These are phyloP conservation scores for Melitaea cinxia DNA, from an alignment of 1,140 invertebrate genomes.

Conservation along the genomic window DNA sequence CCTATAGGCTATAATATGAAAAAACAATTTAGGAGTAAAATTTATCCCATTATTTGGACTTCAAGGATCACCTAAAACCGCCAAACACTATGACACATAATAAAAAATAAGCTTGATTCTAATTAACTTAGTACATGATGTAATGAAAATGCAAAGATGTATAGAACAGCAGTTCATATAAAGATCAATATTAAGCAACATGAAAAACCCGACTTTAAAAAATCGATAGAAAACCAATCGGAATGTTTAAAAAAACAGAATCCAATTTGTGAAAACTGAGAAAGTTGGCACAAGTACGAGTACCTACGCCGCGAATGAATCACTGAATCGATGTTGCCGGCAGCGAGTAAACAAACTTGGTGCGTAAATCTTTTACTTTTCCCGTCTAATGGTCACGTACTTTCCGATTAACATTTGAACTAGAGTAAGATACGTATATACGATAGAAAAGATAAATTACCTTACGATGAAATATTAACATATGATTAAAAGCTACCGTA, in stretches of 20 bases:
- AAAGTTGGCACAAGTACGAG: slow-evolving; percentile 32
- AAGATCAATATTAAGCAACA: background rate
- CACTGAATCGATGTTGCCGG: slow-evolving; percentile 49
- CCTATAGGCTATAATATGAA: too few species aligned
- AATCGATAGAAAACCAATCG: background rate
- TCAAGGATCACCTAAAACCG: too few species aligned
- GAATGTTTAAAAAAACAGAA: slow-evolving; percentile 23
- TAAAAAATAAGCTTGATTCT: too few species aligned
- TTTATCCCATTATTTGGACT: too few species aligned
- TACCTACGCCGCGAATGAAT: slow-evolving; percentile 42
- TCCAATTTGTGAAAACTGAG: slow-evolving; percentile 35
- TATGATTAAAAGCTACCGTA: background rate
- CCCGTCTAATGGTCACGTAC: slow-evolving; percentile 44
- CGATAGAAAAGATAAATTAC: slow-evolving; percentile 17
- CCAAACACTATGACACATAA: too few species aligned
- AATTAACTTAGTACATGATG: too few species aligned
- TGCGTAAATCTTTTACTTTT: slow-evolving; percentile 46
- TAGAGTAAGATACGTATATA: slow-evolving; percentile 16
- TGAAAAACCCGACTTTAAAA: slow-evolving; percentile 14
- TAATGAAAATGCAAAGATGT: too few species aligned
- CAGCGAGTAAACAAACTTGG: slow-evolving; percentile 45
- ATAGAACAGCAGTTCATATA: too few species aligned
- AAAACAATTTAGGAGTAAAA: too few species aligned
- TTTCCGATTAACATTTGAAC: slow-evolving; percentile 31
- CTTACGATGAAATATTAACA: background rate